Evolutionary conservation across 2,797 vertebrate species (phyloP).

Genomic region (Danio albolineatus): DNA sequence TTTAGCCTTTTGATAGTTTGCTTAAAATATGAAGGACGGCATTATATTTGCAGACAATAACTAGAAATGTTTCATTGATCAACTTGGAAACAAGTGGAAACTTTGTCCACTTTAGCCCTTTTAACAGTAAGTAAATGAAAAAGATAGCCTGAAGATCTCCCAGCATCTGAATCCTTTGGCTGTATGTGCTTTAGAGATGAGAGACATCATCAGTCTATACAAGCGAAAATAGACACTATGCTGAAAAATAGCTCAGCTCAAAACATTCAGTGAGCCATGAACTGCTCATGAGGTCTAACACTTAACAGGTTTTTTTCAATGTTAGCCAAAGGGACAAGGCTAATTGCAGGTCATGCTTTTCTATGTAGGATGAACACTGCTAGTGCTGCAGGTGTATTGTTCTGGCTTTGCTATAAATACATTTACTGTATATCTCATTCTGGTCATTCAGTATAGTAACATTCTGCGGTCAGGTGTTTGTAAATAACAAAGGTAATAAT

Average conservation of each 20-base stretch:
- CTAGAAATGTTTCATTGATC: too few species aligned
- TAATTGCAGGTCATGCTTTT: slow-evolving; percentile 8
- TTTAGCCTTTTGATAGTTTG: too few species aligned
- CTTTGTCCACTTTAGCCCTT: background rate
- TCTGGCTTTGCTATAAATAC: background rate
- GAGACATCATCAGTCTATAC: background rate
- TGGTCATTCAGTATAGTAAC: background rate
- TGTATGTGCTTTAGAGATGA: background rate
- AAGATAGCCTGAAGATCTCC: background rate
- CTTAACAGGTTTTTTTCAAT: background rate
- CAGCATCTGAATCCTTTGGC: background rate
- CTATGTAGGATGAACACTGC: background rate
- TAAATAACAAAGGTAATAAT: background rate
- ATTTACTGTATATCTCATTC: background rate
- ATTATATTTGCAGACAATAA: too few species aligned
- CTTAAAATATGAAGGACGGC: too few species aligned
- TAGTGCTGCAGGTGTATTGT: background rate
- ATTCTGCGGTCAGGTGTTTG: background rate
- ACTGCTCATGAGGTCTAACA: background rate
- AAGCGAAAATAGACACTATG: background rate
- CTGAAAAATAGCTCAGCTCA: background rate
- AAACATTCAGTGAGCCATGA: background rate
- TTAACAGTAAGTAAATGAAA: background rate
- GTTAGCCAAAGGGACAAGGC: background rate
- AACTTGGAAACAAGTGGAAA: too few species aligned